phyloP scores from a whole-genome alignment of 1,140 invertebrate species.

The Ceratoteleas bidentatus region DNA sequence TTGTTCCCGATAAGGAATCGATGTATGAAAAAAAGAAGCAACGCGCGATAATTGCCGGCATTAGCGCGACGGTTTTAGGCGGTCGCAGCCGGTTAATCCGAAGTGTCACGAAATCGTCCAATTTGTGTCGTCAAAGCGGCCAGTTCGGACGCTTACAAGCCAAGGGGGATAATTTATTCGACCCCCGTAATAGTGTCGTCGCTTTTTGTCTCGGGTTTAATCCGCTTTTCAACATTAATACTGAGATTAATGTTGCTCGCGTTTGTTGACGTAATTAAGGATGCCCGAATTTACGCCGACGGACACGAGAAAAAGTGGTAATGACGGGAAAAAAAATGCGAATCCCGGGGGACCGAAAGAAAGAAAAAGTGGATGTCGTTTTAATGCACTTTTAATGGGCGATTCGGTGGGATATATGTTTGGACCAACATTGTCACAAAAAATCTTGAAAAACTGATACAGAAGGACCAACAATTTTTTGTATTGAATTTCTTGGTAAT shows the following conservation, averaged over 20 bases:
- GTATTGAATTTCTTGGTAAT: too few species aligned
- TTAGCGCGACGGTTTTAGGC: conserved; percentile 49
- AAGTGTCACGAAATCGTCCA: conserved; percentile 59
- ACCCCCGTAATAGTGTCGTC: neutral
- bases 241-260: neutral
- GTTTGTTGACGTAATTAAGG: neutral
- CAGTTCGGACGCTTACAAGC: conserved; percentile 53
- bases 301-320: neutral
- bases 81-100: conserved; percentile 45
- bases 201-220: conserved; percentile 2
- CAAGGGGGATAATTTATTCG: conserved; percentile 29
- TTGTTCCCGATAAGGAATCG: too few species aligned
- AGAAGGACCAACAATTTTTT: too few species aligned
- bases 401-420: too few species aligned
- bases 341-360: too few species aligned
- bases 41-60: conserved; percentile 14
- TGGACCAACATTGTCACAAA: too few species aligned
- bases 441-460: too few species aligned
- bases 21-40: too few species aligned
- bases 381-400: too few species aligned
- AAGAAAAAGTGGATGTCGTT: too few species aligned
- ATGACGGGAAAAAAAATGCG: neutral
- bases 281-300: neutral
- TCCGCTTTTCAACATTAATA: conserved; percentile 10
- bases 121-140: conserved; percentile 63